A percentile compares a stretch with the other conserved stretches of the same genome.
Conservation (phyloP, 2,797 vertebrate species). For the Notolabrus celidotus region DNA sequence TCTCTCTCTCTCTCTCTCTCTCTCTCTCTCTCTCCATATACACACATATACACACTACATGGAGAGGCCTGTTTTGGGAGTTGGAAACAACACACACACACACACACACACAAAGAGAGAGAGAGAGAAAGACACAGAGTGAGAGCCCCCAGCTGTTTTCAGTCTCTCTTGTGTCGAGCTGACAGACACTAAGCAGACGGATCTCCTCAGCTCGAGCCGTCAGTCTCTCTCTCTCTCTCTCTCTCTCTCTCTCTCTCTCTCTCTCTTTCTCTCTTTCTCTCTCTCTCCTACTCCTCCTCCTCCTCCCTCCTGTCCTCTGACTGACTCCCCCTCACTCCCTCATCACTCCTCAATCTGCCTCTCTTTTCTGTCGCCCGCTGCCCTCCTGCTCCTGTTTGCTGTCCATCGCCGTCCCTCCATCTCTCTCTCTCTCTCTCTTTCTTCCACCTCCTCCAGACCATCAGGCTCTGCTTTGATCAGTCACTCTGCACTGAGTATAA, state of each 20-base stretch:
- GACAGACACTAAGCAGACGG: constrained; percentile 78
- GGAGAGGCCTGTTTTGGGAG: constrained; percentile 55
- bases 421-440: background rate
- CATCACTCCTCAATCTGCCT: constrained; percentile 3
- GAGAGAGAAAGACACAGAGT: constrained; percentile 38
- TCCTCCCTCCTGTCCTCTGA: constrained; percentile 14
- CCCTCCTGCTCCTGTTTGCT: constrained; percentile 19
- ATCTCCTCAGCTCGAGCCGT: constrained; percentile 70
- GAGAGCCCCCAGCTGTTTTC: constrained; percentile 75
- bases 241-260: constrained; percentile 21
- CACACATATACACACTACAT: constrained; percentile 59
- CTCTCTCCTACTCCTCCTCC: constrained; percentile 5
- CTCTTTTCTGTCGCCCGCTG: constrained; percentile 1
- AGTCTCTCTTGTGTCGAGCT: constrained; percentile 66
- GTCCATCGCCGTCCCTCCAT: no score
- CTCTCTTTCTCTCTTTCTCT: constrained; percentile 2
- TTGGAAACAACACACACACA: constrained; percentile 38
- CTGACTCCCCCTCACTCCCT: no score
- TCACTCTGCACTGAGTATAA: background rate
- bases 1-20: constrained; percentile 32
- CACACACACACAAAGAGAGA: constrained; percentile 49
- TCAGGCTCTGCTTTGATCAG: background rate
- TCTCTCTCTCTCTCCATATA: constrained; percentile 41
- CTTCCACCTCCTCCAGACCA: background rate
- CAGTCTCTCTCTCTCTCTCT: constrained; percentile 47